Evolutionary conservation across 2,113 vertebrate species (phyloP).

Genomic region (Hydrochoerus hydrochaeris): DNA sequence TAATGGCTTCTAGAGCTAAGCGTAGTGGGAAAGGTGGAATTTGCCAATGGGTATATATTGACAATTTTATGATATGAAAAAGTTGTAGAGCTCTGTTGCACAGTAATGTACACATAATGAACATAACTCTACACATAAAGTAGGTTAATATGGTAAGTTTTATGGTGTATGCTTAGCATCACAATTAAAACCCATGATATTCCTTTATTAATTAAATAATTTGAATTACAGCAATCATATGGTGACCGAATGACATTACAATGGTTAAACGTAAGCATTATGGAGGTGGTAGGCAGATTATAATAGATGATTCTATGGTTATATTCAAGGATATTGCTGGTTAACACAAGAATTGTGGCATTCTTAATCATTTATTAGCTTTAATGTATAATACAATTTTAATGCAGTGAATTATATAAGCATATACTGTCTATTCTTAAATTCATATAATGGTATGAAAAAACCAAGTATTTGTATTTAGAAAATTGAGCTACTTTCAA

Average conservation of each 20-base stretch:
- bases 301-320: background rate
- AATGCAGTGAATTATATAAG: conserved; percentile 22
- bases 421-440: background rate
- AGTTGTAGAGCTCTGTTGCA: background rate
- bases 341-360: background rate
- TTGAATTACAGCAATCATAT: background rate
- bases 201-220: background rate
- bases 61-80: conserved; percentile 19
- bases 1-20: background rate
- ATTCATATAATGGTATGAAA: conserved; percentile 2
- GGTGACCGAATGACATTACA: background rate
- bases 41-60: background rate
- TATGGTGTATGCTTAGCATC: conserved; percentile 11
- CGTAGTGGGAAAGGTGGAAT: background rate
- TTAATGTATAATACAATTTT: background rate
- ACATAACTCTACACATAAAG: background rate
- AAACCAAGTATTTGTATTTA: conserved; percentile 16
- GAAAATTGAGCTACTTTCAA: background rate
- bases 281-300: background rate
- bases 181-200: background rate
- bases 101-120: background rate
- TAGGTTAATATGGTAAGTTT: background rate
- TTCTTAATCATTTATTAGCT: conserved; percentile 18
- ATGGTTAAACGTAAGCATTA: background rate
- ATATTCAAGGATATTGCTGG: background rate